Conservation (phyloP, 2,888 invertebrate species). For the Thalpophila matura region DNA sequence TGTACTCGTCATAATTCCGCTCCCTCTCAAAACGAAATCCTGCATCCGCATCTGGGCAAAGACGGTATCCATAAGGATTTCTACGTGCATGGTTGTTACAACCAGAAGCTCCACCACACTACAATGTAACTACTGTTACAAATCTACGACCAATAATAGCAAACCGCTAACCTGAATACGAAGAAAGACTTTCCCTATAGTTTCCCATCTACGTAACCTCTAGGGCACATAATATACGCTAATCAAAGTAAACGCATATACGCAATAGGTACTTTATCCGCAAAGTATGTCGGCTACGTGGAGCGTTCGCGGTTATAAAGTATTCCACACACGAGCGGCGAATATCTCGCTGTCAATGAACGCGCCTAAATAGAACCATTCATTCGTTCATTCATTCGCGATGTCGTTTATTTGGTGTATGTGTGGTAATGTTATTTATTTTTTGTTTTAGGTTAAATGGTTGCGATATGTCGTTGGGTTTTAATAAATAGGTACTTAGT, state of each 20-base stretch:
- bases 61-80: no score
- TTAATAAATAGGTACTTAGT: no score
- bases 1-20: no score
- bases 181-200: conserved; percentile 14
- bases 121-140: conserved; percentile 1
- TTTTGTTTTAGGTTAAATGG: conserved; percentile 17
- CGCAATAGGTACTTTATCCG: conserved; percentile 17
- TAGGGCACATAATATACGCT: conserved; percentile 26
- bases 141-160: neutral
- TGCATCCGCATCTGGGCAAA: no score
- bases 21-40: no score
- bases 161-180: neutral
- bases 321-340: conserved; percentile 61
- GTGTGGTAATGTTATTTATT: conserved; percentile 12
- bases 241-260: conserved; percentile 34
- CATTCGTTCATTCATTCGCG: conserved; percentile 56
- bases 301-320: conserved; percentile 63
- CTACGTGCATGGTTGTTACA: no score
- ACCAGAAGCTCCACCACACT: neutral
- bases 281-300: conserved; percentile 31
- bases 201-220: conserved; percentile 28
- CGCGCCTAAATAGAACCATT: conserved; percentile 58
- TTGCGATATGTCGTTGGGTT: neutral
- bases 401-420: conserved; percentile 37
- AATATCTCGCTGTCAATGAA: conserved; percentile 61